Evolutionary conservation across 92 coral and sea anemone species (phyloP).

Genomic region (Phenganax marumi): DNA sequence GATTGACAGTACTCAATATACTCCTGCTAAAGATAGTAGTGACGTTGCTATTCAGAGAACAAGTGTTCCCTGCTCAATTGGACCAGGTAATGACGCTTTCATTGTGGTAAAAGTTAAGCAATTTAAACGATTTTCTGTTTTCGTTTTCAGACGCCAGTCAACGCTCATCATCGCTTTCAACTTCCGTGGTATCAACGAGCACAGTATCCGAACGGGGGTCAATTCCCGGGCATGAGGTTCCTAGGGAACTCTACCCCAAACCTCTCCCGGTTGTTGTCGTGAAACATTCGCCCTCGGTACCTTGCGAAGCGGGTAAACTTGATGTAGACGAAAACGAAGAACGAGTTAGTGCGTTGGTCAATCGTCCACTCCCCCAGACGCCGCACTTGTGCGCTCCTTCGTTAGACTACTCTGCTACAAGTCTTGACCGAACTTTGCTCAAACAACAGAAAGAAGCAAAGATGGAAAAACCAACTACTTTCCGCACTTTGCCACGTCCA

Average conservation of each 20-base stretch:
- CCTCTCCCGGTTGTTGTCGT: conserved; percentile 22
- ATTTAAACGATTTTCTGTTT: neutral
- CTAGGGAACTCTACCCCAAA: conserved; percentile 24
- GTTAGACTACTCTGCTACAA: neutral
- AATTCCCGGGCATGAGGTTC: conserved; percentile 11
- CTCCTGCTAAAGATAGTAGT: conserved; percentile 2
- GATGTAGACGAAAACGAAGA: neutral
- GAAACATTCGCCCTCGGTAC: neutral
- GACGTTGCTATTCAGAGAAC: conserved; percentile 6
- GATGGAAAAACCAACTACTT: conserved; percentile 5
- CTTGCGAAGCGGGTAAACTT: conserved; percentile 10
- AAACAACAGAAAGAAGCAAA: conserved; percentile 11
- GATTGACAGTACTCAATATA: neutral
- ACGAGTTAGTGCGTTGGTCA: conserved; percentile 14
- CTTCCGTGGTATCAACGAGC: neutral
- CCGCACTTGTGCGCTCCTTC: neutral
- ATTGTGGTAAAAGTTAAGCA: neutral
- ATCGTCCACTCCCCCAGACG: conserved; percentile 40
- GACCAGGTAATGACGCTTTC: conserved; percentile 5
- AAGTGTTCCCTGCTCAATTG: conserved; percentile 8
- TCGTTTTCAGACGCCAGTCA: conserved; percentile 17
- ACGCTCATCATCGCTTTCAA: conserved; percentile 14
- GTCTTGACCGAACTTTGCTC: conserved; percentile 30
- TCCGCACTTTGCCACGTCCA: conserved; percentile 37
- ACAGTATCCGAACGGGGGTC: conserved; percentile 3